These are phyloP conservation scores for Epinephelus moara DNA, from an alignment of 2,113 vertebrate genomes.

Conservation along the genomic window DNA sequence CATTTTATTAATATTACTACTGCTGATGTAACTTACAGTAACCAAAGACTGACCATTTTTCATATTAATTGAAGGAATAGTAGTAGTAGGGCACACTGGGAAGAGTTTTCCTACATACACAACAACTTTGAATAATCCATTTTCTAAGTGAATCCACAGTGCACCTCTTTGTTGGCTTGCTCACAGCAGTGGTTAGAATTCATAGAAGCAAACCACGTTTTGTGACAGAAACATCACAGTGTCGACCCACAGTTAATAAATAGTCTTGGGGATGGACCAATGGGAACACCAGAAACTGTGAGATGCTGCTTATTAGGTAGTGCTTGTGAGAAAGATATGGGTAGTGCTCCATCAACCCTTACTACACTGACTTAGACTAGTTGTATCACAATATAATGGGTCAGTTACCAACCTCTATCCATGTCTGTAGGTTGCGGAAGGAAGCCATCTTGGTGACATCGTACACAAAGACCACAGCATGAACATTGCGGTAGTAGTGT, in stretches of 20 bases:
- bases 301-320: background rate
- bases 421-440: slow-evolving; percentile 96
- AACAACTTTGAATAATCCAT: slow-evolving; percentile 1
- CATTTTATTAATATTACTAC: background rate
- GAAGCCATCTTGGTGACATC: slow-evolving; percentile 97
- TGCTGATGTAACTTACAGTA: background rate
- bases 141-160: background rate
- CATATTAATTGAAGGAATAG: background rate
- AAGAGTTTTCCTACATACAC: background rate
- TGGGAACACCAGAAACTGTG: background rate
- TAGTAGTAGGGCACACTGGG: background rate
- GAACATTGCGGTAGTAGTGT: slow-evolving; percentile 97
- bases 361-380: background rate
- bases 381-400: background rate
- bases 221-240: slow-evolving; percentile 3
- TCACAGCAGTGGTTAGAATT: background rate
- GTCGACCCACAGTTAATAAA: background rate
- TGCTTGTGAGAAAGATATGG: background rate
- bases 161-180: background rate
- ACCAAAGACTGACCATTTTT: no score
- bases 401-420: slow-evolving; percentile 83
- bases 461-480: slow-evolving; percentile 96
- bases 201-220: background rate
- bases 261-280: background rate
- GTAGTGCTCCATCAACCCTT: background rate